Percentiles rank a stretch among this genome's conserved stretches.
These are phyloP conservation scores for Molothrus ater DNA, from an alignment of 2,797 vertebrate species.

Conservation along the genomic window DNA sequence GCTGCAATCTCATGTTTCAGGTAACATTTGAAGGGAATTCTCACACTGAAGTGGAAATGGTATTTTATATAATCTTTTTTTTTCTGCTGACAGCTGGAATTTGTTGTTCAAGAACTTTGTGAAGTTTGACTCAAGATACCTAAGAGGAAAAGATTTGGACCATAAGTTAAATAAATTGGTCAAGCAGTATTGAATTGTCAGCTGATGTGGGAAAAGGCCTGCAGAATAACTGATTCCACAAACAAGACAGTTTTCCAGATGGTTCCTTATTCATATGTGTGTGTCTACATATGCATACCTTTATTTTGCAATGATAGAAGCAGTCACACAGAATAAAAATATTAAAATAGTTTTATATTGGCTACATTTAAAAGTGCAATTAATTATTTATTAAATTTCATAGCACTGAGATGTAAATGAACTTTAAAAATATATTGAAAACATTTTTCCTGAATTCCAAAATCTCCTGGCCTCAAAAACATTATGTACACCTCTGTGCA, in stretches of 20 bases:
- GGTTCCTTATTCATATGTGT: background rate
- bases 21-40: background rate
- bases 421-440: background rate
- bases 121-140: background rate
- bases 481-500: background rate
- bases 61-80: background rate
- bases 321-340: background rate
- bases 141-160: background rate
- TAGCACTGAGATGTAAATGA: background rate
- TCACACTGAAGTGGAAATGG: background rate
- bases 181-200: background rate
- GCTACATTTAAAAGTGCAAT: background rate
- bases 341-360: background rate
- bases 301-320: background rate
- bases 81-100: background rate
- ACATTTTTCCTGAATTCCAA: background rate
- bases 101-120: background rate
- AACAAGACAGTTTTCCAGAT: background rate
- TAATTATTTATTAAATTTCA: background rate
- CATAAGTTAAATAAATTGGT: background rate
- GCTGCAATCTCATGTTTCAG: background rate
- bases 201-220: background rate
- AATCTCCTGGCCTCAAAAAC: background rate
- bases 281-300: rapidly evolving
- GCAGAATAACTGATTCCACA: background rate